Evolutionary conservation across 2,888 invertebrate species (phyloP), one percentile per base, ranked within the genome.

Genomic region (Atethmia centrago): DNA sequence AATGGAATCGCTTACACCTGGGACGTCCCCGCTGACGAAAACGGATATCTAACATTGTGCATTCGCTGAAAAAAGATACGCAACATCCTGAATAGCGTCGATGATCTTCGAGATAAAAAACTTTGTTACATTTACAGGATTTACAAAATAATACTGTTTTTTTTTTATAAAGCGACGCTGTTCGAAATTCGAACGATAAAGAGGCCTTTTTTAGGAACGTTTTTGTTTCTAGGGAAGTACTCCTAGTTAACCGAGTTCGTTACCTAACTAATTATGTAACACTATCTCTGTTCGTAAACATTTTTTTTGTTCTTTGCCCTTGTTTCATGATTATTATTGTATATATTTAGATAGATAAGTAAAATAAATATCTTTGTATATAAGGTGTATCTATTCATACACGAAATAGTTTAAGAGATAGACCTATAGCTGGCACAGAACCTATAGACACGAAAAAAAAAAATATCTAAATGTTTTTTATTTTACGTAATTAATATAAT

Each of bases 11-110:
- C 55, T 9, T 61, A 21, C 73, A 56, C 69, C 69, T 72, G 80
- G 74, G 71, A 67, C 61, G 47, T 9, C 10, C 19, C 7, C 51
- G n/a, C 31, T 63, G 67, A 56, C 70, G 74, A 71, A 77, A 83
- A 25, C 71, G 71, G 61, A 74, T 83, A 77, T 83, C 76, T 70
- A 40, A 77, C 74, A 85, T 84, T 79, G 85, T 74, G 56, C 76
- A 76, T 83, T 70, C 28, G 21, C 63, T 64, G 59, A 55, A 76
- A 79, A 85, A 74, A 72, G 59, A 65, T 62, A 76, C 63, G 16
- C 12, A 74, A 28, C 47, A 45, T 70, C 36, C 40, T 69, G 69
- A 85, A 85, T 65, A 55, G 74, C 63, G 63, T 51, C 85, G 71
- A 72, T 68, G 76, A 72, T 74, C 83, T 72, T 84, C 58, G 0